These are phyloP conservation scores for Nymphalis io DNA, from an alignment of 1,140 invertebrate species.

Conservation along the genomic window DNA sequence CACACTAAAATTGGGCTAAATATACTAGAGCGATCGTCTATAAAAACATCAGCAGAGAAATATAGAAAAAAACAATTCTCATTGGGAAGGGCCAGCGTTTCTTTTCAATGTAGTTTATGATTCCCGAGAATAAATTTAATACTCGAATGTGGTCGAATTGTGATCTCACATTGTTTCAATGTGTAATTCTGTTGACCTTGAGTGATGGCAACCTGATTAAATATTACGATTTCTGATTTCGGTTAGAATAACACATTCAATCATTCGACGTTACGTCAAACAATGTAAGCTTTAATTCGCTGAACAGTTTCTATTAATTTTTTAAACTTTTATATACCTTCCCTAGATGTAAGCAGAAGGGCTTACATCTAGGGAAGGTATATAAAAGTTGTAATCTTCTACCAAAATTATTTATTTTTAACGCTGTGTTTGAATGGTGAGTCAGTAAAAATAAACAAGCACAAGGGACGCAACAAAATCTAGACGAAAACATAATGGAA, in stretches of 20 bases:
- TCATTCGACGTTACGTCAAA: background rate
- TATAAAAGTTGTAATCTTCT: too few species aligned
- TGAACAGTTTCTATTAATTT: background rate
- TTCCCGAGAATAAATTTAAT: slow-evolving; percentile 4
- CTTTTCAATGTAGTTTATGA: slow-evolving; percentile 6
- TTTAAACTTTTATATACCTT: background rate
- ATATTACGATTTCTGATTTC: background rate
- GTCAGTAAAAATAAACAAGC: too few species aligned
- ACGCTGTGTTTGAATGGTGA: too few species aligned
- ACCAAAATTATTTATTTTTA: too few species aligned
- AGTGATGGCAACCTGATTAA: slow-evolving; percentile 1
- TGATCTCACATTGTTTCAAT: slow-evolving; percentile 3
- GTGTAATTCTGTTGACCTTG: background rate
- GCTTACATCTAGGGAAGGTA: too few species aligned
- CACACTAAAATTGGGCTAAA: too few species aligned
- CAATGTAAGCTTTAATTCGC: background rate
- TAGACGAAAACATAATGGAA: too few species aligned
- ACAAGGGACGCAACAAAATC: too few species aligned
- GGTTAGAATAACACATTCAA: background rate
- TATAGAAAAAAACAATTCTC: too few species aligned
- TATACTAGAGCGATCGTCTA: too few species aligned
- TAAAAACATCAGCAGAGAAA: too few species aligned
- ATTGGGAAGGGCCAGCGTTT: background rate
- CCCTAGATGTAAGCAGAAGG: too few species aligned
- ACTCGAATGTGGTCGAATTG: background rate